These are phyloP conservation scores for Sinohyriopsis cumingii DNA, from an alignment of 2,888 invertebrate genomes.

Conservation along the genomic window DNA sequence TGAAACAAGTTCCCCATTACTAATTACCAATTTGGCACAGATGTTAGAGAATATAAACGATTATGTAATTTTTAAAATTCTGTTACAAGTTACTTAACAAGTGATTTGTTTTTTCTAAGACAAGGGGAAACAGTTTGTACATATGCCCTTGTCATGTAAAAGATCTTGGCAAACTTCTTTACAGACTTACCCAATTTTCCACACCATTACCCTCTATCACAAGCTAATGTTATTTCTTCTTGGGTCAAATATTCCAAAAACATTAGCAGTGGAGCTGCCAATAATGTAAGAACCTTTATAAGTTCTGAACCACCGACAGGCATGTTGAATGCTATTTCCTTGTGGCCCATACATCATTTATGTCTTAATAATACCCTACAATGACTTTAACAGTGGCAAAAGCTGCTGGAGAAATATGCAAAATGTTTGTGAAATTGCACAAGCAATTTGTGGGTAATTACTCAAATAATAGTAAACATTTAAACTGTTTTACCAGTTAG, in stretches of 20 bases:
- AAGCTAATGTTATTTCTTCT: slow-evolving; percentile 26
- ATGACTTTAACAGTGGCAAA: slow-evolving; percentile 6
- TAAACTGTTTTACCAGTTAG: slow-evolving; percentile 22
- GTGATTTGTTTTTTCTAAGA: too few relatives aligned
- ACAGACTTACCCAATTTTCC: slow-evolving; percentile 27
- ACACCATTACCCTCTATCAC: slow-evolving; percentile 35
- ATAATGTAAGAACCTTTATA: slow-evolving; percentile 22
- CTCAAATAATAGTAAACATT: slow-evolving; percentile 31
- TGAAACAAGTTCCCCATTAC: too few relatives aligned
- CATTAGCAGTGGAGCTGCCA: slow-evolving; percentile 36
- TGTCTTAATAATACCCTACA: slow-evolving; percentile 27
- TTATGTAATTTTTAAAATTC: too few relatives aligned
- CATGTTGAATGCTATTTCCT: not conserved
- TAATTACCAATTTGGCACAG: too few relatives aligned
- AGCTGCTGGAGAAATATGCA: too few relatives aligned
- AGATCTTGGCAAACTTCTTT: not conserved
- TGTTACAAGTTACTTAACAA: too few relatives aligned
- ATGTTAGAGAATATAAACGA: too few relatives aligned
- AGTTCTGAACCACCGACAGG: slow-evolving; percentile 14
- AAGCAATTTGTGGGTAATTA: slow-evolving; percentile 37
- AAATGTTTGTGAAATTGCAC: slow-evolving; percentile 16
- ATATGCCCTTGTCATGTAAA: not conserved
- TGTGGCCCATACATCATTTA: slow-evolving; percentile 5
- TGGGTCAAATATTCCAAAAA: slow-evolving; percentile 41
- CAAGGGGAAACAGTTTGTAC: too few relatives aligned